Base-by-base conservation (phyloP, 2,888 invertebrate species). In the Microplitis manilae region DNA sequence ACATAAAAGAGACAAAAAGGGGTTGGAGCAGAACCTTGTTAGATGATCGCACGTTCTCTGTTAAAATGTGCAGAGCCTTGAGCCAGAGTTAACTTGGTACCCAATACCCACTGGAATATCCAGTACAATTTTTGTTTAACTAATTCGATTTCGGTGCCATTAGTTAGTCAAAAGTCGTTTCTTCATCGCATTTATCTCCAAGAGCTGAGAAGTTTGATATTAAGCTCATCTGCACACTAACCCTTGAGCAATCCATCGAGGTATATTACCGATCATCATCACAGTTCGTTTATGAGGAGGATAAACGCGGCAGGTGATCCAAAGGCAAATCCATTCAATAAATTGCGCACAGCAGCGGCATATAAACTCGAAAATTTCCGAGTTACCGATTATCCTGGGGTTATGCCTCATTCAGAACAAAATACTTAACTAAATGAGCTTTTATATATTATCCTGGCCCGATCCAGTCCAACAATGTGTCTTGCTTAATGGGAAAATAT, bases 21-120 rank as follows among this genome's bases (percentile, higher is more conserved):
- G 65, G 7, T 73, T 79, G 79, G 78, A 80, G 78, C 74, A 71
- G 61, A 78, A 67, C 59, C 73, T 9, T 76, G 38, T 76, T 50
- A 50, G 50, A 50, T 50, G 30, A 30, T 30, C 30, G 30, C 30
- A 30, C 30, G 30, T 30, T 30, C 30, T 30, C 30, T 0, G 30
- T 30, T 30, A 30, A 30, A 30, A 30, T 30, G 30, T 30, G 30
- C 30, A 30, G 30, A 30, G 30, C 30, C 30, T 30, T 2, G 30
- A 30, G 30, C 30, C 30, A 2, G 30, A 30, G 30, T 30, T 4
- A 30, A 30, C 0, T 30, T 30, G 1, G 30, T 30, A 30, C 30
- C 30, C 30, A 30, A 30, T 30, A 30, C 30, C 30, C 30, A 30
- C 30, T 30, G 30, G 30, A 30, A 30, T 30, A 30, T 30, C 30